Evolutionary conservation across 2,888 invertebrate species (phyloP), one percentile per base, ranked within the genome.

Genomic region (Polyploca ridens): DNA sequence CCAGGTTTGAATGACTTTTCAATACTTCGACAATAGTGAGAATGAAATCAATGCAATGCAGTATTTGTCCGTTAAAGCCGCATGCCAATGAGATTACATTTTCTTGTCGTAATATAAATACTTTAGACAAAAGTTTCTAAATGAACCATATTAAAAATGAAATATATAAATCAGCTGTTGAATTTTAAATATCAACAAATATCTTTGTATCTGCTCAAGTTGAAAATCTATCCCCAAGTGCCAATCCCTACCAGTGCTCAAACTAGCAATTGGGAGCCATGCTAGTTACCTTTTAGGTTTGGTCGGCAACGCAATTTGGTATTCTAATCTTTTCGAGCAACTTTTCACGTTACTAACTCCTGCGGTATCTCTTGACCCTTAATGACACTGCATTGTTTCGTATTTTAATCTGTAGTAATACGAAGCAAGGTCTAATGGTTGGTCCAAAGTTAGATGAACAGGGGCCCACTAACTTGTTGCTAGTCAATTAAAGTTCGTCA

Each of bases 311-410:
- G 27, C 27, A 27, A 27, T 27, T 2, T 27, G 27, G 27, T 27
- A 27, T 27, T 27, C 27, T 27, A 27, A 27, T 27, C 38, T 38
- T 3, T 13, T 13, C 3, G 16, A 16, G 7, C 49, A 49, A 5
- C 0, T 16, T 49, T 49, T 49, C 5, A n/a, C 16, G 49, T 27
- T 1, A 27, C 27, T 27, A 27, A 27, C 27, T 27, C 27, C 27
- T 27, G 27, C 27, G 27, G 49, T 13, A 13, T 3, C 62, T 63
- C 16, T 58, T 64, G 67, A 73, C 66, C 69, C 64, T 66, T 75
- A 78, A 81, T 78, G 79, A 78, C 75, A 72, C 72, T 73, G 76
- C 82, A 83, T 81, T 82, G 84, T 85, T 85, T 79, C 71, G 74
- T 82, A 77, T 81, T 83, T 79, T 80, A 77, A 80, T 79, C 70